Evolutionary conservation across 2,797 vertebrate species (phyloP), one percentile per base, ranked within the genome.

Genomic region (Epinephelus malabaricus): DNA sequence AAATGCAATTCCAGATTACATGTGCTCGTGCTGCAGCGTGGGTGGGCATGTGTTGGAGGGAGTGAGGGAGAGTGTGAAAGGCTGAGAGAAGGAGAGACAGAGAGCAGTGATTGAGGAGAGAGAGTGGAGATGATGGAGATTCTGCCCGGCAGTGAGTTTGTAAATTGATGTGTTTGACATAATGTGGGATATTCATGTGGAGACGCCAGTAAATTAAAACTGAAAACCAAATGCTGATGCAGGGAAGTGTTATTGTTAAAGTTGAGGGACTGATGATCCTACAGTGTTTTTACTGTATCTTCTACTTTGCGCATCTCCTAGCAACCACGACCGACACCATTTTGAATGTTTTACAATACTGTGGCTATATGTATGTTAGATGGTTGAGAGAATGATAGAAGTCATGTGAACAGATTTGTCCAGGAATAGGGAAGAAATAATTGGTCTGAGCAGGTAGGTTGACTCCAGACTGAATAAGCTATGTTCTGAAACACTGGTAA

Each of bases 11-110:
- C 85, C 82, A 88, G 69, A 86, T 88, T 90, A 81, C 90, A 89
- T 92, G 90, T 91, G 90, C 82, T 88, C 75, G 86, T 91, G 88
- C 81, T 88, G 88, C 87, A 92, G 89, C 49, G 88, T 91, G 87
- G 88, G 92, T 88, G 91, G 88, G 86, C 83, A 75, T 89, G 90
- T 89, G 88, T 89, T 76, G 70, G 43, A 92, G 78, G 68, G 64
- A 76, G 90, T 4, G 81, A 84, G 78, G 74, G 79, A 78, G 74
- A 43, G 66, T 55, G 82, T 59, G 79, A 82, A 55, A 60, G 47
- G 19, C n/a, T 58, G 19, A 60, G 61, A 55, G 71, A 21, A 43
- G 11, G 55, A 43, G 30, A 55, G 49, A 47, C 12, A 70, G 38
- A 61, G 74, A 68, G 64, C 18, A 43, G 61, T 18, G 73, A 76